Conservation (phyloP, 2,113 vertebrate genomes). For the Chelonoidis abingdonii region DNA sequence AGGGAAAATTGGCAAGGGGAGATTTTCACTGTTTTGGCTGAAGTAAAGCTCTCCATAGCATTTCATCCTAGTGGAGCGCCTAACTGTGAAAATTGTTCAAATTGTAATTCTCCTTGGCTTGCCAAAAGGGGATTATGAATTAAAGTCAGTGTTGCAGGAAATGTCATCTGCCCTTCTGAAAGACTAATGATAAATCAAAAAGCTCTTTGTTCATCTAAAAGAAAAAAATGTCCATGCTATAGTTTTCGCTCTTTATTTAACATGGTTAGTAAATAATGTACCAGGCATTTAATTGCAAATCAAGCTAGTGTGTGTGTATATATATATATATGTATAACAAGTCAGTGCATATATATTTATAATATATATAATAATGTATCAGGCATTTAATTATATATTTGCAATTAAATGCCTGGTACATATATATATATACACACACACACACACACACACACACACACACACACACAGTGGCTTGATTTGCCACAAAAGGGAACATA, state of each 20-base stretch:
- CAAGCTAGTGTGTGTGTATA: too few relatives aligned
- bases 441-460: constrained; percentile 23
- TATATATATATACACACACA: background rate
- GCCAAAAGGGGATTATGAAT: constrained; percentile 47
- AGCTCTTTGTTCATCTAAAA: constrained; percentile 5
- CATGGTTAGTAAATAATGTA: background rate
- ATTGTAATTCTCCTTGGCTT: constrained; percentile 58
- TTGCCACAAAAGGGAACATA: background rate
- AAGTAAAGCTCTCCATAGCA: constrained; percentile 2
- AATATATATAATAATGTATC: too few relatives aligned
- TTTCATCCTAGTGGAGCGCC: constrained; percentile 35
- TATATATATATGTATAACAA: background rate
- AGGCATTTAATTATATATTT: too few relatives aligned
- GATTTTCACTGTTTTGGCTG: constrained; percentile 52
- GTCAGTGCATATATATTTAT: too few relatives aligned
- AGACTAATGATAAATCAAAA: constrained; percentile 56
- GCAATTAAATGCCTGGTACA: background rate
- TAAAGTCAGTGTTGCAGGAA: constrained; percentile 66
- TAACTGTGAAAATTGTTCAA: constrained; percentile 58
- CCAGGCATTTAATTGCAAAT: background rate
- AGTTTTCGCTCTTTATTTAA: constrained; percentile 5
- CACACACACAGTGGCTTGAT: background rate
- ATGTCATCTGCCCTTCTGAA: constrained; percentile 67
- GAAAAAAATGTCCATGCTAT: background rate
- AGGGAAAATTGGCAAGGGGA: constrained; percentile 52